Evolutionary conservation across 2,888 invertebrate species (phyloP), one percentile per base, ranked within the genome.

Genomic region (Ichneumoninae sp.): DNA sequence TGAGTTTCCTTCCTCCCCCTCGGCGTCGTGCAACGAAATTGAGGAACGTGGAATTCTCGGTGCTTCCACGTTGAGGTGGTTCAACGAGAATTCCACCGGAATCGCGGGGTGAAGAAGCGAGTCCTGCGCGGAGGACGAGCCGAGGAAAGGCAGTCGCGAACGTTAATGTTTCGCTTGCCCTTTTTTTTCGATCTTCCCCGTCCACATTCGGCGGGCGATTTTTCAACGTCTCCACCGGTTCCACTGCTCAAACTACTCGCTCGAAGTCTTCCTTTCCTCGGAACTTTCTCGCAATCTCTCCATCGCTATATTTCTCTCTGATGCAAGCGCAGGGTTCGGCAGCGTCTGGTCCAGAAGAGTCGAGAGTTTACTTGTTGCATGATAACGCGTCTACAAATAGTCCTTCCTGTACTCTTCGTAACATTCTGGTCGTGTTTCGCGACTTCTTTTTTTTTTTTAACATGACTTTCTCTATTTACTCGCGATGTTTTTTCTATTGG

Each of bases 161-260:
- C 36, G 72, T 75, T 79, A 83, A 83, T 83, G 80, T 83, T 80
- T 83, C 80, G 75, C 47, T 83, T 50, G 26, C 57, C 68, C 8
- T 40, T 40, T 40, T 52, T 54, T 75, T 50, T 10, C 30, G 26
- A 75, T 47, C 50, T 50, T 66, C 30, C 57, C 52, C 36, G 36
- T 69, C n/a, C 60, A 4, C 44, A 65, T n/a, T 40, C 33, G 60
- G 33, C 30, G 62, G 33, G 22, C 47, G 26, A 22, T 60, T 60
- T 50, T 30, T 80, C 22, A 50, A 44, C 72, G 44, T 16, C 36
- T 50, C 57, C 26, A n/a, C 30, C 50, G 22, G 7, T 26, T 30
- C 30, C 0, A 22, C 16, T 69, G 33, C 33, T 30, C 69, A 30
- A 50, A 33, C 30, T 40, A 40, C 16, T n/a, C 50, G 33, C 30